Percentiles rank a stretch among this genome's conserved stretches.
Conservation (phyloP, 2,113 vertebrate genomes). For the Fukomys damarensis region DNA sequence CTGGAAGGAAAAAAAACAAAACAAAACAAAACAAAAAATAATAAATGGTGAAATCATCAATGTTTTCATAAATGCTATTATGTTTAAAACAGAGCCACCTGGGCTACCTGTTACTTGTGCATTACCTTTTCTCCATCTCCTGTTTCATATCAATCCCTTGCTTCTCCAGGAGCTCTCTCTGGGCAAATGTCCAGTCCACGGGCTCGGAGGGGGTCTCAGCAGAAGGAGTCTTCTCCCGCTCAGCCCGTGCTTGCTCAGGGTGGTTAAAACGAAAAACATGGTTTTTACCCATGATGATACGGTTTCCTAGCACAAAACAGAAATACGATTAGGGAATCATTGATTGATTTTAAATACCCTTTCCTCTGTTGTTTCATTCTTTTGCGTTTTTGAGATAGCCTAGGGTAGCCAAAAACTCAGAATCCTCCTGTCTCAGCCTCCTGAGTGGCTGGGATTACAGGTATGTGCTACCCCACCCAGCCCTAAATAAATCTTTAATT, state of each 20-base stretch:
- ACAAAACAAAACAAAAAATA: slow-evolving; percentile 14
- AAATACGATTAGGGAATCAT: not conserved
- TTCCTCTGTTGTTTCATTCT: not conserved
- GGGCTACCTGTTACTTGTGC: not conserved
- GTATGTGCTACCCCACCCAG: not conserved
- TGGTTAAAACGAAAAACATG: slow-evolving; percentile 99
- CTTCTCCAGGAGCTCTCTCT: slow-evolving; percentile 98
- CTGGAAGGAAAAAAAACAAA: slow-evolving; percentile 81
- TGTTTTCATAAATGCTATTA: not conserved
- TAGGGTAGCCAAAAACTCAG: not conserved
- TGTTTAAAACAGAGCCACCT: not conserved
- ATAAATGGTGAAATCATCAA: not conserved
- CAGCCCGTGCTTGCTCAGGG: slow-evolving; percentile 97
- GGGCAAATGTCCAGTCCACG: slow-evolving; percentile 99
- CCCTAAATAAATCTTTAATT: not conserved
- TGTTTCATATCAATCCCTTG: slow-evolving; percentile 99
- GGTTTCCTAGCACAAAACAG: slow-evolving; percentile 90
- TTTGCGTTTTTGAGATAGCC: not conserved
- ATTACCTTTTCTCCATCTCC: slow-evolving; percentile 99
- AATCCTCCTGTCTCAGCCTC: not conserved
- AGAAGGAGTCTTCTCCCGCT: slow-evolving; percentile 97
- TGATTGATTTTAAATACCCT: not conserved
- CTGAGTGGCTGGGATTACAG: not conserved
- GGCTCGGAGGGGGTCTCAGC: slow-evolving; percentile 99
- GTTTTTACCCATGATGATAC: slow-evolving; percentile 99